phyloP scores from a whole-genome alignment of 2,113 vertebrate genomes.

The Carlito syrichta region DNA sequence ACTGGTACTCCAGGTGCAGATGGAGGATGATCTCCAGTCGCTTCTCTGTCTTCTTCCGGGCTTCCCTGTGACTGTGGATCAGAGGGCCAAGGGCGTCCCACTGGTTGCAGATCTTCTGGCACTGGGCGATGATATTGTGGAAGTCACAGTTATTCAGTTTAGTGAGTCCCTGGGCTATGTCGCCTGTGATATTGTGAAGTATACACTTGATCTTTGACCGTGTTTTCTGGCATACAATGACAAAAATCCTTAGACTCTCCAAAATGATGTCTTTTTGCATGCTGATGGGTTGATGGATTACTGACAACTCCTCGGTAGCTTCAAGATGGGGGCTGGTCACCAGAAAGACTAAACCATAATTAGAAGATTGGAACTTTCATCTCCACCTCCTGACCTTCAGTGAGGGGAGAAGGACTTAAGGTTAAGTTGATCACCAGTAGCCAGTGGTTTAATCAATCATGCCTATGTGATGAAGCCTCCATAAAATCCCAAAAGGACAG shows the following conservation, averaged over 20 bases:
- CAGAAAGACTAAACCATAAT: not conserved
- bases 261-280: not conserved
- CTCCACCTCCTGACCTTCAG: not conserved
- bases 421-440: not conserved
- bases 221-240: not conserved
- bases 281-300: not conserved
- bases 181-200: not conserved
- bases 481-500: not conserved
- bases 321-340: not conserved
- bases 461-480: not conserved
- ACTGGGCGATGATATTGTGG: constrained; percentile 89
- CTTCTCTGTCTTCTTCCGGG: constrained; percentile 92
- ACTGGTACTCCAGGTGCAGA: constrained; percentile 94
- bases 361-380: not conserved
- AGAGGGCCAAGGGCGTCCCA: constrained; percentile 90
- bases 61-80: constrained; percentile 89
- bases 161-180: constrained; percentile 64
- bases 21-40: constrained; percentile 93
- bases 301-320: not conserved
- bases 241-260: not conserved
- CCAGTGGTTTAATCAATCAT: not conserved
- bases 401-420: not conserved
- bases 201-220: not conserved
- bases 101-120: constrained; percentile 94
- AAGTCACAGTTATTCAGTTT: constrained; percentile 94